Evolutionary conservation across 2,888 invertebrate species (phyloP).

Genomic region (Lasiommata megera): DNA sequence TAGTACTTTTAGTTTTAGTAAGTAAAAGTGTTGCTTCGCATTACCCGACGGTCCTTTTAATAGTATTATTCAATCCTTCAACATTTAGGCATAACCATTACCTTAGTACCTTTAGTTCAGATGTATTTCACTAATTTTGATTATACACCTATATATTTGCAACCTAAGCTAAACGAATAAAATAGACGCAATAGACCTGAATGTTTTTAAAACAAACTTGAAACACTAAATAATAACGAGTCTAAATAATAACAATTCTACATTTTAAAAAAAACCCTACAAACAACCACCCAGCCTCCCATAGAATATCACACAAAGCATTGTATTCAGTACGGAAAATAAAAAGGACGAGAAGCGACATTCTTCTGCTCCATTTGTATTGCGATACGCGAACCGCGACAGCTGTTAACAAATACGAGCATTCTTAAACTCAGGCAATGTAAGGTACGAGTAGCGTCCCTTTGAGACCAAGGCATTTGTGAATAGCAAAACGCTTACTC

Average conservation of each 20-base stretch:
- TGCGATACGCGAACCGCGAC: slow-evolving; percentile 17
- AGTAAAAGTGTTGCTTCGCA: too few relatives aligned
- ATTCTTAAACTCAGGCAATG: slow-evolving; percentile 13
- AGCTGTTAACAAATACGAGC: slow-evolving; percentile 24
- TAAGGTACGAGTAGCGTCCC: not conserved
- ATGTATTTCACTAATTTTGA: too few relatives aligned
- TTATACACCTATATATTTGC: too few relatives aligned
- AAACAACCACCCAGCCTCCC: slow-evolving; percentile 1
- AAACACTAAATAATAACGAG: not conserved
- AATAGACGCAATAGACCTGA: too few relatives aligned
- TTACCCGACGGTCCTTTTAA: too few relatives aligned
- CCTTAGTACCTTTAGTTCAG: too few relatives aligned
- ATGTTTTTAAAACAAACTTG: too few relatives aligned
- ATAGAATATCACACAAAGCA: slow-evolving; percentile 15
- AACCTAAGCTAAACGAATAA: too few relatives aligned
- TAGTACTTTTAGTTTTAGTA: too few relatives aligned
- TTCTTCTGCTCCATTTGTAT: slow-evolving; percentile 26
- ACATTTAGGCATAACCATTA: too few relatives aligned
- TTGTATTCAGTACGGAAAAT: slow-evolving; percentile 20
- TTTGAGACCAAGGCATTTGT: slow-evolving; percentile 6
- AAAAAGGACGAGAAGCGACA: slow-evolving; percentile 22
- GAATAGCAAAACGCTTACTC: slow-evolving; percentile 14
- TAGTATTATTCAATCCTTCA: too few relatives aligned
- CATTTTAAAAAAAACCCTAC: not conserved
- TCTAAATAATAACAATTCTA: not conserved